A percentile compares a stretch with the other conserved stretches of the same genome.
Evolutionary conservation across 2,113 vertebrate genomes (phyloP).

Genomic region (Malaclemys terrapin): DNA sequence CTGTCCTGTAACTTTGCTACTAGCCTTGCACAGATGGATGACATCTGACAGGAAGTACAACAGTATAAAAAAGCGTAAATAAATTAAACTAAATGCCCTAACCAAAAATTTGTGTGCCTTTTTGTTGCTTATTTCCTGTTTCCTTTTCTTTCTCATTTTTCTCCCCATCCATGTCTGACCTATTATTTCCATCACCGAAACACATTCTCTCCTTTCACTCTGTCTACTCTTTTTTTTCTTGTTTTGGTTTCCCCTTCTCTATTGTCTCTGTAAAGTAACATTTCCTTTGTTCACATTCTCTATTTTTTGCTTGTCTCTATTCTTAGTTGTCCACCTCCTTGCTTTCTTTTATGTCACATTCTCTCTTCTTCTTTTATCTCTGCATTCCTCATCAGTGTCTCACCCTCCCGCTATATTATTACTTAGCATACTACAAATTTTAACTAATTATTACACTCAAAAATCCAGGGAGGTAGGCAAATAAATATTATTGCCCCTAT

Average conservation of each 20-base stretch:
- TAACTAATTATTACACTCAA: too few species aligned
- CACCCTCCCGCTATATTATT: background rate
- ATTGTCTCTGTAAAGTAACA: background rate
- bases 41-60: background rate
- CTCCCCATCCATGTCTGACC: background rate
- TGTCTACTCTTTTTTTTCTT: background rate
- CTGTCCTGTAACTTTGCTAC: background rate
- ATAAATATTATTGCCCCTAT: slow-evolving; percentile 7
- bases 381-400: background rate
- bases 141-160: background rate
- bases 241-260: background rate
- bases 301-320: background rate
- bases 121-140: background rate
- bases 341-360: background rate
- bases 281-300: background rate
- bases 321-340: background rate
- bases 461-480: background rate
- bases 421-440: background rate
- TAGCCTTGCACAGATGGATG: background rate
- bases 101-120: background rate
- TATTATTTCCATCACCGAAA: background rate
- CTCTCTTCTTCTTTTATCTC: background rate
- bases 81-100: background rate
- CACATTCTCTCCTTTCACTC: background rate
- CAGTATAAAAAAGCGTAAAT: background rate